Percentiles rank a stretch among this genome's conserved stretches.
These are phyloP conservation scores for Galaxias olidus DNA, from an alignment of 2,797 vertebrate genomes.

Conservation along the genomic window DNA sequence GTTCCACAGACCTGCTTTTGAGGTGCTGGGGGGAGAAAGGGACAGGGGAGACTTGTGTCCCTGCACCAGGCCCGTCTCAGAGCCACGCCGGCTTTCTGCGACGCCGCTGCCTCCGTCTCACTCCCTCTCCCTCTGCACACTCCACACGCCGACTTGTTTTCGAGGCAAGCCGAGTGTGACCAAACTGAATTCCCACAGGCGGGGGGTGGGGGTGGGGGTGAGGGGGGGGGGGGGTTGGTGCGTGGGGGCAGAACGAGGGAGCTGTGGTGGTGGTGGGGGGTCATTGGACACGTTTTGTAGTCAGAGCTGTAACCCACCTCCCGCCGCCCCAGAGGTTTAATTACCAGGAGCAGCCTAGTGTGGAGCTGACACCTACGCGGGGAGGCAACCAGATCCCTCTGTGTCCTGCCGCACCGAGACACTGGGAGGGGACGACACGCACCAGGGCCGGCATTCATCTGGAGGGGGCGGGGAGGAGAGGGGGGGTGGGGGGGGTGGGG, in stretches of 20 bases:
- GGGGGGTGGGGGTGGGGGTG: constrained; percentile 48
- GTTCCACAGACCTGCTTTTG: too few relatives aligned
- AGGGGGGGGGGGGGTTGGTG: constrained; percentile 13
- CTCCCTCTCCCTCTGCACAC: constrained; percentile 36
- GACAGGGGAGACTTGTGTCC: not conserved
- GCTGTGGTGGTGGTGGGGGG: constrained; percentile 29
- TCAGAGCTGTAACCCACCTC: constrained; percentile 69
- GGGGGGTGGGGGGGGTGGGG: constrained; percentile 10
- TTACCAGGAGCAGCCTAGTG: constrained; percentile 72
- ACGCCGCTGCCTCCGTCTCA: not conserved
- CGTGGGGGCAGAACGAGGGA: constrained; percentile 14
- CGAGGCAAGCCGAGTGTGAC: constrained; percentile 77
- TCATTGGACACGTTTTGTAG: constrained; percentile 54
- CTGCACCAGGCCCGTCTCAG: not conserved
- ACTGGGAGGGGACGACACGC: constrained; percentile 8
- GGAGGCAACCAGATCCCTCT: constrained; percentile 19
- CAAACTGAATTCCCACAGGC: constrained; percentile 73
- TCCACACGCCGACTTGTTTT: constrained; percentile 70
- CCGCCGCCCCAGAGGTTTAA: constrained; percentile 76
- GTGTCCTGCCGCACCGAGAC: constrained; percentile 15
- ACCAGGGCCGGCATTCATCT: not conserved
- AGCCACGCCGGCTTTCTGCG: not conserved
- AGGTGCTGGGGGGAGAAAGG: not conserved
- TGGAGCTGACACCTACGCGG: constrained; percentile 61
- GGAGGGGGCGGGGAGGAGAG: too few relatives aligned